A percentile compares a stretch with the other conserved stretches of the same genome.
Conservation (phyloP, 2,888 invertebrate genomes). For the Lysandra bellargus region DNA sequence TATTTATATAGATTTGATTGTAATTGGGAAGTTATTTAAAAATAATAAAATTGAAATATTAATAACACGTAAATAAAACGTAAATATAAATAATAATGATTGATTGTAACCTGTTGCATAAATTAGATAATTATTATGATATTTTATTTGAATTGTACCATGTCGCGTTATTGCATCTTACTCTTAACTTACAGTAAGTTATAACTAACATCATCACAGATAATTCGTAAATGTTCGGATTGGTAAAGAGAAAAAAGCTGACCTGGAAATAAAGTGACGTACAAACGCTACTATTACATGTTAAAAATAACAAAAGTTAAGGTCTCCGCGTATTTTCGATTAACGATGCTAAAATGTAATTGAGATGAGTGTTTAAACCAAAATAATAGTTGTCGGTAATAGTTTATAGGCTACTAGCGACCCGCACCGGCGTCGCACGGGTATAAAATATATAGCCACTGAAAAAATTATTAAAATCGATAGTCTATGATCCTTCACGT, state of each 20-base stretch:
- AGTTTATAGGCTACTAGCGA: too few relatives aligned
- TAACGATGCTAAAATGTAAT: too few relatives aligned
- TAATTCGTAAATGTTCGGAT: slow-evolving; percentile 43
- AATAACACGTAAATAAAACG: not conserved
- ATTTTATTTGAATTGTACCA: not conserved
- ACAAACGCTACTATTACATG: not conserved
- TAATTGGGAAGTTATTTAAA: not conserved
- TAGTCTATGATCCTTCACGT: too few relatives aligned
- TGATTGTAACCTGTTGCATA: not conserved
- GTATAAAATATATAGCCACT: too few relatives aligned
- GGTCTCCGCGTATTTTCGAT: too few relatives aligned
- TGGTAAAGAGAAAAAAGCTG: slow-evolving; percentile 15
- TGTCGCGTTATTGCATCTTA: slow-evolving; percentile 26
- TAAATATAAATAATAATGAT: not conserved
- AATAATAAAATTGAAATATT: not conserved
- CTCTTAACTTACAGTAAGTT: slow-evolving; percentile 36
- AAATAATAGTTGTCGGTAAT: too few relatives aligned
- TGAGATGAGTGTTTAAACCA: too few relatives aligned
- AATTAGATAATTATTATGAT: not conserved
- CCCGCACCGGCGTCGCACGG: too few relatives aligned
- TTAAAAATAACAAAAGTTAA: not conserved
- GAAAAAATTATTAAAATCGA: too few relatives aligned
- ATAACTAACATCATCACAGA: slow-evolving; percentile 68
- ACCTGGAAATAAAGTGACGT: not conserved
- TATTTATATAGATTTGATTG: not conserved